Percentiles rank a stretch among this genome's conserved stretches.
Evolutionary conservation across 2,113 vertebrate species (phyloP).

Genomic region (Ageneiosus marmoratus): DNA sequence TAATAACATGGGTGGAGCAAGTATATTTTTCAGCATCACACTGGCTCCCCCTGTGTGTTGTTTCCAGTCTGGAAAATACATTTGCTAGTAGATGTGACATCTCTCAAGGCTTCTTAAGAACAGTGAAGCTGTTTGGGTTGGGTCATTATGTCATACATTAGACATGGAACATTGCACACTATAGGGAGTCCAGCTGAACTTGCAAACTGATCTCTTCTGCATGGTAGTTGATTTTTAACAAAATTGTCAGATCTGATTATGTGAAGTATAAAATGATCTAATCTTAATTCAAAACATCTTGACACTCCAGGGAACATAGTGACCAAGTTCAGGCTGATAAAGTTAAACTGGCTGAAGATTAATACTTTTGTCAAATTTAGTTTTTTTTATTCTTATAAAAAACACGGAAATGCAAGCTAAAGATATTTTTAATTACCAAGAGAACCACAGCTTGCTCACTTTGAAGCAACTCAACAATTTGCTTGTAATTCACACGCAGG

Average conservation of each 20-base stretch:
- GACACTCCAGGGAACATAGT: not conserved
- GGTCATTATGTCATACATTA: not conserved
- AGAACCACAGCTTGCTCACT: not conserved
- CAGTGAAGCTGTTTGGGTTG: not conserved
- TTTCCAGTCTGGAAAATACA: slow-evolving; percentile 4
- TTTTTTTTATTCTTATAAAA: not conserved
- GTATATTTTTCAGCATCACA: not conserved
- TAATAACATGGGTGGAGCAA: not conserved
- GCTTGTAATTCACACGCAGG: not conserved
- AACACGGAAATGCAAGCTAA: not conserved
- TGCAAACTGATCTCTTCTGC: not conserved
- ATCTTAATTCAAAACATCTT: not conserved
- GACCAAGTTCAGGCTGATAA: not conserved
- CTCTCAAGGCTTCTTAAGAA: not conserved
- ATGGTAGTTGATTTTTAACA: not conserved
- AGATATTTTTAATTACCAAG: not conserved
- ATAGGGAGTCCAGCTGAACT: not conserved
- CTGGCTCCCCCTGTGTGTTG: not conserved
- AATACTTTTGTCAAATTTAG: not conserved
- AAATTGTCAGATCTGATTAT: not conserved
- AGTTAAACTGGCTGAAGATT: not conserved
- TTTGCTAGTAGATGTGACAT: not conserved
- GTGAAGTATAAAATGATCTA: not conserved
- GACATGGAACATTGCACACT: not conserved
- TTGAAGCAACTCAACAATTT: not conserved